Evolutionary conservation across 2,797 vertebrate genomes (phyloP).

Genomic region (Moxostoma hubbsi): DNA sequence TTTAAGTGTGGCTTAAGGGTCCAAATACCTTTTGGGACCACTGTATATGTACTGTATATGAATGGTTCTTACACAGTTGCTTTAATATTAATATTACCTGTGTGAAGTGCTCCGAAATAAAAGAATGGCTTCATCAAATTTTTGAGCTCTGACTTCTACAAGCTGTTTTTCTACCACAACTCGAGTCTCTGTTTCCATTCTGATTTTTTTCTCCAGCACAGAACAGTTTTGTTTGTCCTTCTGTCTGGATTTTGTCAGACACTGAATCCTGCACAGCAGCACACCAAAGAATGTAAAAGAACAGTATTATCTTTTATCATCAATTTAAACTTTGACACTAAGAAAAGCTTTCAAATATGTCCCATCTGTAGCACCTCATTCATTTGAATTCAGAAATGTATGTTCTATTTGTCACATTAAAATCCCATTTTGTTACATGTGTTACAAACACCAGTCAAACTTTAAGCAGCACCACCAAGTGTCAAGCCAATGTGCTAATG

Average conservation of each 20-base stretch:
- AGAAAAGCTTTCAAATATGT: neutral
- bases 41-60: neutral
- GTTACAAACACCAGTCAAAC: neutral
- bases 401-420: neutral
- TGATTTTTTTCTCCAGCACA: conserved; percentile 80
- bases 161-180: conserved; percentile 77
- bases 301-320: neutral
- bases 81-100: conserved; percentile 64
- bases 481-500: neutral
- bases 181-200: conserved; percentile 78
- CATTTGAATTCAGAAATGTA: neutral
- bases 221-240: conserved; percentile 81
- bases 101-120: conserved; percentile 71
- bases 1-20: too few species aligned
- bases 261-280: conserved; percentile 74
- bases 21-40: too few species aligned
- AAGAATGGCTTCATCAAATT: conserved; percentile 77
- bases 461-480: neutral
- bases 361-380: neutral
- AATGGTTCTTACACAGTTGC: neutral
- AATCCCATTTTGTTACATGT: neutral
- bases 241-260: conserved; percentile 82
- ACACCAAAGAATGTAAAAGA: conserved; percentile 1
- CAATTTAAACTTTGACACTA: neutral
- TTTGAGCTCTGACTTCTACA: conserved; percentile 76